These are phyloP conservation scores for Novumbra hubbsi DNA, from an alignment of 2,797 vertebrate genomes.

Conservation along the genomic window DNA sequence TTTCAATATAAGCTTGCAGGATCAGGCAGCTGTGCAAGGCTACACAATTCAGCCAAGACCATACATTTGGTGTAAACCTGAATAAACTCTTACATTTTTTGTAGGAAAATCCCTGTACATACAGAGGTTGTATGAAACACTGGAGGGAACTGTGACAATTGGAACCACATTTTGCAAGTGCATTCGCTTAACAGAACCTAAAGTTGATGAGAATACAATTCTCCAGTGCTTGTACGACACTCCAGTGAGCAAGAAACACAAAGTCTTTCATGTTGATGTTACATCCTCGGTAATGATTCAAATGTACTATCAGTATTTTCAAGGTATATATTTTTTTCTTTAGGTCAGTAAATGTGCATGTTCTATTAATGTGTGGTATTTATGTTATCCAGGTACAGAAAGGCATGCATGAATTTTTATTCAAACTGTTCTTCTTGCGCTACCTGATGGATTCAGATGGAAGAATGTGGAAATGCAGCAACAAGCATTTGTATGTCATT, in stretches of 20 bases:
- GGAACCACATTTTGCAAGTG: conserved; percentile 67
- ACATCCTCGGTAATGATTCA: conserved; percentile 81
- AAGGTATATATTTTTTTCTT: neutral
- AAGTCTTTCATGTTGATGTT: conserved; percentile 91
- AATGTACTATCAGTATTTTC: neutral
- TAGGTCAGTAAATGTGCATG: neutral
- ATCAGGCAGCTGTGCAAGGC: too few relatives aligned
- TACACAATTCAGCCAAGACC: neutral
- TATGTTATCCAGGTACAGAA: conserved; percentile 76
- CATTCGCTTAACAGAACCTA: conserved; percentile 82
- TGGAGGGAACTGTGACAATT: conserved; percentile 56
- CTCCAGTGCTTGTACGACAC: conserved; percentile 74
- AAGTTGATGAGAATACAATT: conserved; percentile 83
- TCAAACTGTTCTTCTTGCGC: conserved; percentile 88
- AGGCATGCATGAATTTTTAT: conserved; percentile 88
- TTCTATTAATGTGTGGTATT: neutral
- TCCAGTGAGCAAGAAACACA: conserved; percentile 60
- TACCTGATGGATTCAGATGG: conserved; percentile 85
- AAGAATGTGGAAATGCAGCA: conserved; percentile 87
- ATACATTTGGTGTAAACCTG: neutral
- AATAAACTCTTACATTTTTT: neutral
- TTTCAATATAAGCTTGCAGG: too few relatives aligned
- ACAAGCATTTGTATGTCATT: conserved; percentile 83
- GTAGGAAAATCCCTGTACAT: conserved; percentile 91
- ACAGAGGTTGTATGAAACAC: conserved; percentile 76